Evolutionary conservation across 1,140 invertebrate species (phyloP).

Genomic region (Nilaparvata lugens): DNA sequence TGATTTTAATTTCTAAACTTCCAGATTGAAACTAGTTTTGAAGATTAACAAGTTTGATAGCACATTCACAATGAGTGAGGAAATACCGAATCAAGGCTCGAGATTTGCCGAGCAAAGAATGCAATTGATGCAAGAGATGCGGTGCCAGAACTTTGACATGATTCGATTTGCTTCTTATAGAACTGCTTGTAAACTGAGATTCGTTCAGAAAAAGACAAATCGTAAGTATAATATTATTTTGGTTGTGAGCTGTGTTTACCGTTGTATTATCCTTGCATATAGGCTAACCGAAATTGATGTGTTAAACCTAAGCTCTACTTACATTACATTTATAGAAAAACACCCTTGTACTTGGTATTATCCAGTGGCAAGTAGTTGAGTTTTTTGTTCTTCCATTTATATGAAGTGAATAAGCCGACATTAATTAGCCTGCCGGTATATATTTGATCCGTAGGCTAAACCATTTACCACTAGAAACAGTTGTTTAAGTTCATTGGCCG

Average conservation of each 20-base stretch:
- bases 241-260: too few relatives aligned
- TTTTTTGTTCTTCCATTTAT: too few relatives aligned
- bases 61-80: constrained; percentile 10
- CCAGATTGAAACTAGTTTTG: too few relatives aligned
- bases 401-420: too few relatives aligned
- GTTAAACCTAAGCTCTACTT: not conserved
- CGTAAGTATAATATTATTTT: constrained; percentile 56
- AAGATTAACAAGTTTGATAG: not conserved
- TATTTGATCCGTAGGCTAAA: too few relatives aligned
- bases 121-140: constrained; percentile 64
- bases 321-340: not conserved
- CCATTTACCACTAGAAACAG: too few relatives aligned
- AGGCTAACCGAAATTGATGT: too few relatives aligned
- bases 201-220: constrained; percentile 94
- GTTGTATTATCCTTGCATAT: too few relatives aligned
- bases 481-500: too few relatives aligned
- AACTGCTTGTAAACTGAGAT: constrained; percentile 92
- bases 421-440: too few relatives aligned
- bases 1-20: too few relatives aligned
- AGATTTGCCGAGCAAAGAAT: constrained; percentile 22
- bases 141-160: constrained; percentile 87
- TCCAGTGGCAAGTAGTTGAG: too few relatives aligned
- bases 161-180: constrained; percentile 95
- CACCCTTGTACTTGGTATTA: not conserved
- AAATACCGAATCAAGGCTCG: not conserved